Evolutionary conservation across 2,797 vertebrate genomes (phyloP).

Genomic region (Otolemur crassicaudatus): DNA sequence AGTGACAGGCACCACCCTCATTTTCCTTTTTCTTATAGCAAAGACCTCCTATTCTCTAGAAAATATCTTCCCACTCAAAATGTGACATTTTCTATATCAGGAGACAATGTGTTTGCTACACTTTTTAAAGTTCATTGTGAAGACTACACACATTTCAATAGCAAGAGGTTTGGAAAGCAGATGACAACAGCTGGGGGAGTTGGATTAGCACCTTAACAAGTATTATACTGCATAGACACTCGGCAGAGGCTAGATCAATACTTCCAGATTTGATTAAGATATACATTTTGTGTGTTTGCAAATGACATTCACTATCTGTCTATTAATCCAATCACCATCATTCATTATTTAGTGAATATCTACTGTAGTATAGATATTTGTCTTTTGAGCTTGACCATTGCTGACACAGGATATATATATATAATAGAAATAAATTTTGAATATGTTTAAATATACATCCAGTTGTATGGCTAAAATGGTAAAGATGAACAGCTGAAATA

Average conservation of each 20-base stretch:
- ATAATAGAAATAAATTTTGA: not conserved
- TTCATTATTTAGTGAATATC: slow-evolving; percentile 37
- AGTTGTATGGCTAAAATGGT: not conserved
- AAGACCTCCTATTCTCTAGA: not conserved
- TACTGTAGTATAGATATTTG: not conserved
- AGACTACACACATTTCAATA: not conserved
- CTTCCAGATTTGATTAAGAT: not conserved
- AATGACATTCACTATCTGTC: not conserved
- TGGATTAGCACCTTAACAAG: not conserved
- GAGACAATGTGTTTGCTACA: not conserved
- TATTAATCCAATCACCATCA: not conserved
- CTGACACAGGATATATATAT: not conserved
- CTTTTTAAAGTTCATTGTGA: not conserved
- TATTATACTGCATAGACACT: not conserved
- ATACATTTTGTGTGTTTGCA: not conserved
- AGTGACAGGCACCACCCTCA: no score
- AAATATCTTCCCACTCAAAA: not conserved
- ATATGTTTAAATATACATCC: not conserved
- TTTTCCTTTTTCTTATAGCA: not conserved
- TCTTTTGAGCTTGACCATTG: not conserved
- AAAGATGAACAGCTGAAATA: slow-evolving; percentile 32
- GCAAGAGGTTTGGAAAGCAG: not conserved
- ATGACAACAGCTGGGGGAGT: not conserved
- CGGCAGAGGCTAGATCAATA: not conserved
- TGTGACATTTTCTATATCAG: not conserved